These are phyloP conservation scores for Ladona fulva DNA, from an alignment of 1,140 invertebrate species.

Conservation along the genomic window DNA sequence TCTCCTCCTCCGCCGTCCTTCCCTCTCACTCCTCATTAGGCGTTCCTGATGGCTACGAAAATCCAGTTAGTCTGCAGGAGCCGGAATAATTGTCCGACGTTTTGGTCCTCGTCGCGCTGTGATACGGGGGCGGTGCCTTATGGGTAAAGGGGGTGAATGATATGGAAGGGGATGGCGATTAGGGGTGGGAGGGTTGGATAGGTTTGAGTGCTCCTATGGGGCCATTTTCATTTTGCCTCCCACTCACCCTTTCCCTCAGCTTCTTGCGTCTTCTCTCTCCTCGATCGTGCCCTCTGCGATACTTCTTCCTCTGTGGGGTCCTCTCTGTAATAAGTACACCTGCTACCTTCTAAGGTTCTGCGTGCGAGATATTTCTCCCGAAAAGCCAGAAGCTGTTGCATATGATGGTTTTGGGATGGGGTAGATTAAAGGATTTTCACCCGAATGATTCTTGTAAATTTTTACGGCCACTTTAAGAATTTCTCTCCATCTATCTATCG, in stretches of 20 bases:
- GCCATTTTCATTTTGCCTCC: background rate
- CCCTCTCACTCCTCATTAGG: background rate
- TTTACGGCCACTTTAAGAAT: too few species aligned
- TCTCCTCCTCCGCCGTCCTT: background rate
- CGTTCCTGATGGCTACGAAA: background rate
- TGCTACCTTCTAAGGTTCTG: too few species aligned
- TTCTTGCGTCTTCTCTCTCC: background rate
- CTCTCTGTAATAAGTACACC: too few species aligned
- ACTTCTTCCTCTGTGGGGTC: too few species aligned
- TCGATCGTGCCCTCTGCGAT: background rate
- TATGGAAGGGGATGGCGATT: background rate
- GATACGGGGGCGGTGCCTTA: background rate
- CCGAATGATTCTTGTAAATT: too few species aligned
- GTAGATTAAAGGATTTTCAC: too few species aligned
- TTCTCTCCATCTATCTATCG: too few species aligned
- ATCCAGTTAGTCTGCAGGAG: slow-evolving; percentile 3
- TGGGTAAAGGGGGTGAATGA: background rate
- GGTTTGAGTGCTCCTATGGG: background rate
- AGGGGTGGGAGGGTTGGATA: background rate
- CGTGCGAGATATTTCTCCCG: too few species aligned
- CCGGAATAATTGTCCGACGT: background rate
- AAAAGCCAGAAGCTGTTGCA: too few species aligned
- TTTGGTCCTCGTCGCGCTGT: background rate
- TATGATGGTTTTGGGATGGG: too few species aligned
- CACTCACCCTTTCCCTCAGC: background rate